Conservation (phyloP, 37 sponge, comb jelly and placozoan species). For the Halisarca cf. caerulea region DNA sequence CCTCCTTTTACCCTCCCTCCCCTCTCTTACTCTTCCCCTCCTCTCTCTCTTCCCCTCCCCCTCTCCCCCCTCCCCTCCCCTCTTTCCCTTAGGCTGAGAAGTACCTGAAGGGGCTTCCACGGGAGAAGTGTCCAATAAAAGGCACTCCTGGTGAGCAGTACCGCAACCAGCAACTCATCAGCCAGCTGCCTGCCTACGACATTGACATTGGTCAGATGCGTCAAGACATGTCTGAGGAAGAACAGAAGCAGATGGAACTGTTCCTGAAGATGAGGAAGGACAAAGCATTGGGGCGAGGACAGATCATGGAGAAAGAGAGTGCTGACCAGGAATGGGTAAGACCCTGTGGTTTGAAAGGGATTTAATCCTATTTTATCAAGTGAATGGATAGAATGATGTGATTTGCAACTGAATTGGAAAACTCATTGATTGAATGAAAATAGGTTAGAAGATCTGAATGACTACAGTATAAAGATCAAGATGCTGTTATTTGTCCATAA, state of each 20-base stretch:
- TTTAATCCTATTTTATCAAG: too few species aligned
- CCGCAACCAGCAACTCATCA: slow-evolving; percentile 84
- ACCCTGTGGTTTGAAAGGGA: too few species aligned
- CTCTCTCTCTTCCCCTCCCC: too few species aligned
- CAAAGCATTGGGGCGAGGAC: slow-evolving; percentile 59
- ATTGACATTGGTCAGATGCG: slow-evolving; percentile 50
- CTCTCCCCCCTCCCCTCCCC: not conserved
- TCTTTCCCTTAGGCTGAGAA: slow-evolving; percentile 34
- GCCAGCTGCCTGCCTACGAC: slow-evolving; percentile 93
- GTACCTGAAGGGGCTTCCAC: slow-evolving; percentile 72
- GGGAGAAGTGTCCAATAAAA: slow-evolving; percentile 70
- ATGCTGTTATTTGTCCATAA: too few species aligned
- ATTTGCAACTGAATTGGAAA: too few species aligned
- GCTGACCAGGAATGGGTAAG: slow-evolving; percentile 14
- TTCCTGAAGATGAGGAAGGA: slow-evolving; percentile 74
- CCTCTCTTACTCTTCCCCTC: too few species aligned
- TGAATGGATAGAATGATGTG: too few species aligned
- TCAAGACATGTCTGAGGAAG: slow-evolving; percentile 60
- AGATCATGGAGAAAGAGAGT: slow-evolving; percentile 34
- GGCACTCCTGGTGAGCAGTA: slow-evolving; percentile 74
- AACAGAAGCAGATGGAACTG: slow-evolving; percentile 78
- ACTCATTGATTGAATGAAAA: too few species aligned
- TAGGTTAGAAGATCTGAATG: not conserved
- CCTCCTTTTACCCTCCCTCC: too few species aligned
- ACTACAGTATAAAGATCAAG: too few species aligned